Evolutionary conservation across 2,888 invertebrate species (phyloP), one percentile per base, ranked within the genome.

Genomic region (Ferrisia virgata): DNA sequence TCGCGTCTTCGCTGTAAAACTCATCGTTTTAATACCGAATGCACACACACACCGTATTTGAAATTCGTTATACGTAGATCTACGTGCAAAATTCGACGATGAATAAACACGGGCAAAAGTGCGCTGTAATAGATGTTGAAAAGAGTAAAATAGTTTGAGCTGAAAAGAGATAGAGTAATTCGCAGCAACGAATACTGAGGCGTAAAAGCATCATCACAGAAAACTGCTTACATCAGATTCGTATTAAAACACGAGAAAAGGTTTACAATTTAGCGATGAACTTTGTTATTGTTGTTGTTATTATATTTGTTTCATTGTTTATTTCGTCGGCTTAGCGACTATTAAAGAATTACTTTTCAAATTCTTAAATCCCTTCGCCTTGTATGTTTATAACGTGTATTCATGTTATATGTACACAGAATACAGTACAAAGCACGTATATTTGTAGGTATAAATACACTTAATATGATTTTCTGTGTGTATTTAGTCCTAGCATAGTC

Each of bases 261-360:
- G 47, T 47, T 47, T 47, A 47, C 18, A 47, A 47, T 47, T 47
- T 47, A n/a, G 47, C 47, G 47, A 47, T 47, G 47, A 18, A 47
- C n/a, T 47, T 36, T 36, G n/a, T n/a, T 39, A 39, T 47, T 47
- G 8, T 64, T 64, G 22, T 64, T 64, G 22, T 22, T 64, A 5
- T 11, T 11, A 8, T 25, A 28, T 28, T 64, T 64, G 58, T 64
- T 64, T 64, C 28, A 28, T 64, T 64, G 58, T 64, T 64, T 64
- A 64, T 64, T 64, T 64, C 58, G 28, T 64, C 58, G 58, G 58
- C 58, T 64, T 64, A 64, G 58, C 58, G 58, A 28, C 58, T 64
- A 64, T 64, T 64, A 25, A 64, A 64, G 58, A 64, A 64, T 64
- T 64, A 64, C 58, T 64, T 64, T n/a, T 64, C 58, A 18, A 47